These are phyloP conservation scores for Fukomys damarensis DNA, from an alignment of 2,113 vertebrate genomes.

Conservation along the genomic window DNA sequence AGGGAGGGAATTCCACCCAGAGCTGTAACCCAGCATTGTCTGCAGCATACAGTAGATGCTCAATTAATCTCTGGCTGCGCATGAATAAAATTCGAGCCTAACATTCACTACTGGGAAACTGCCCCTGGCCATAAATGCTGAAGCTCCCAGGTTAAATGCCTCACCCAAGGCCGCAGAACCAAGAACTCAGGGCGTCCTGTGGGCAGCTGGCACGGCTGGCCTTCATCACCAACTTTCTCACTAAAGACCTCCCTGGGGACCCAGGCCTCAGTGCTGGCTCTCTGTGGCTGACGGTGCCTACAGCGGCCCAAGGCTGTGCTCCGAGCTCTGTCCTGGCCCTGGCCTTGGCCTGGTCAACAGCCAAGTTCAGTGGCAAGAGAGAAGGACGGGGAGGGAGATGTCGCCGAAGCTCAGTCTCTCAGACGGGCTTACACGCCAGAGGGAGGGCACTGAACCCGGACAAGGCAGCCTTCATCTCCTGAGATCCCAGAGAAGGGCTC, in stretches of 20 bases:
- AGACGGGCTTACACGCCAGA: no score
- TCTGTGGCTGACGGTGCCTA: background rate
- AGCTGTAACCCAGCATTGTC: background rate
- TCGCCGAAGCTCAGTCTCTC: background rate
- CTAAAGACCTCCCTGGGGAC: rapidly evolving
- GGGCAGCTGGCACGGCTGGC: rapidly evolving
- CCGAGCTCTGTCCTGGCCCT: no score
- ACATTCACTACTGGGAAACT: rapidly evolving
- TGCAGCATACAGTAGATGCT: background rate
- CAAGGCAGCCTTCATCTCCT: background rate
- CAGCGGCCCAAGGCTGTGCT: rapidly evolving
- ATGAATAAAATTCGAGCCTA: background rate
- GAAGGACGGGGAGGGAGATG: background rate
- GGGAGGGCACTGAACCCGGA: rapidly evolving
- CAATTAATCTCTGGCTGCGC: background rate
- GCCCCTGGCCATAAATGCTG: background rate
- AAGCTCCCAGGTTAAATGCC: background rate
- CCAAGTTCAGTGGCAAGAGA: background rate
- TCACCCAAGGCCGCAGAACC: background rate
- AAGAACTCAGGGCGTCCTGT: background rate
- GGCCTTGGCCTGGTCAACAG: rapidly evolving
- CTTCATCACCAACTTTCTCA: background rate
- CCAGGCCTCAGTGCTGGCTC: background rate
- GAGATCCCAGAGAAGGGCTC: background rate
- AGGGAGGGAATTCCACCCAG: background rate